These are phyloP conservation scores for Escarpia spicata DNA, from an alignment of 2,888 invertebrate genomes.

Conservation along the genomic window DNA sequence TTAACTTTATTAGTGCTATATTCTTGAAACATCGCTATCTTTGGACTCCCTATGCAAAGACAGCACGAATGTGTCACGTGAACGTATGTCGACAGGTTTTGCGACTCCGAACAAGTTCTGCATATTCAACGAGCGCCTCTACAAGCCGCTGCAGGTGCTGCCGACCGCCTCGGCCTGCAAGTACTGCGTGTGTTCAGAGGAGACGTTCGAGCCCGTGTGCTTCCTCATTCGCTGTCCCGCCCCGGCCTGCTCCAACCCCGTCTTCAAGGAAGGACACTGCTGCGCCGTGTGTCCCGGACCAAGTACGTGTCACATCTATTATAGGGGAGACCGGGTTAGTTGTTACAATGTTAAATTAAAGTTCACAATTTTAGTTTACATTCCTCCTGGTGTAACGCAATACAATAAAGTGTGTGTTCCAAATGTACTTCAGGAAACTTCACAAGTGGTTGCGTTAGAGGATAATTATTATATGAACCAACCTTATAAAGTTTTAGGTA, in stretches of 20 bases:
- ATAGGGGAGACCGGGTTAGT: neutral
- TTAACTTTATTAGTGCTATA: no score
- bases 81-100: neutral
- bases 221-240: neutral
- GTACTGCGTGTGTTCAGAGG: slow-evolving; percentile 3
- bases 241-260: neutral
- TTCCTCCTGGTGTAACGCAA: no score
- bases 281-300: slow-evolving; percentile 8
- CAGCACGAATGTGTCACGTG: neutral
- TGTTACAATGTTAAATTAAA: no score
- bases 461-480: no score
- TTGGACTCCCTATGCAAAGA: no score
- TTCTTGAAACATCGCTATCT: no score
- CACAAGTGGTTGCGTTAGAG: no score
- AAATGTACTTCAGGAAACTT: no score
- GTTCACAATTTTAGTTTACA: no score
- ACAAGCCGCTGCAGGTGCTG: neutral
- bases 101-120: neutral
- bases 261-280: neutral
- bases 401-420: no score
- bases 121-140: neutral
- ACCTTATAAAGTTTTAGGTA: no score
- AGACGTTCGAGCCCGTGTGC: neutral
- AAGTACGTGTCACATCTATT: neutral
- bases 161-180: neutral